phyloP scores from a whole-genome alignment of 1,140 invertebrate genomes.

The Psix sp. region DNA sequence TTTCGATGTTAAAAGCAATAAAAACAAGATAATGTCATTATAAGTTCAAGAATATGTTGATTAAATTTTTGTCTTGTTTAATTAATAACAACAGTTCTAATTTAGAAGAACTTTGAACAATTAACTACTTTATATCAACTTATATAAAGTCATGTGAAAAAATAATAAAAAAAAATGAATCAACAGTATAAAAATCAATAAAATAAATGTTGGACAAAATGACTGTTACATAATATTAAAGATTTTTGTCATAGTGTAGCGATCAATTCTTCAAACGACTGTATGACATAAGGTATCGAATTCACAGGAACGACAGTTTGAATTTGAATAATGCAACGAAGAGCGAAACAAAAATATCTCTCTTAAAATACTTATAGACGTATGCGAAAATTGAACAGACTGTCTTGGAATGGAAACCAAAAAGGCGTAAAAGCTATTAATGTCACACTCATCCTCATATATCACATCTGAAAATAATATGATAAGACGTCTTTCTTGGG shows the following conservation, averaged over 20 bases:
- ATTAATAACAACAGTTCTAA: too few relatives aligned
- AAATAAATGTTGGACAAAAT: neutral
- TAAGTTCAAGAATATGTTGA: too few relatives aligned
- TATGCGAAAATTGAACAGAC: conserved; percentile 24
- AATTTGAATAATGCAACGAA: conserved; percentile 20
- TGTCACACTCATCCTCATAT: conserved; percentile 27
- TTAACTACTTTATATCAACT: too few relatives aligned
- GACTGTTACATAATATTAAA: too few relatives aligned
- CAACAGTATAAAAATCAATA: too few relatives aligned
- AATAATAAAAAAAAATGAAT: too few relatives aligned
- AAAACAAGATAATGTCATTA: too few relatives aligned
- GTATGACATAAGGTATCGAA: conserved; percentile 9
- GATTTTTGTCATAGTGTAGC: conserved; percentile 5
- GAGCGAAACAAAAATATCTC: conserved; percentile 22
- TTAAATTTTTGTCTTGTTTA: too few relatives aligned
- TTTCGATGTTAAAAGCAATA: too few relatives aligned
- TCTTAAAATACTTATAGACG: conserved; percentile 18
- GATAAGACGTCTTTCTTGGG: conserved; percentile 7
- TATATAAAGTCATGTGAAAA: too few relatives aligned
- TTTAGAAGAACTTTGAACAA: too few relatives aligned
- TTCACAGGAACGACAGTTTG: conserved; percentile 20
- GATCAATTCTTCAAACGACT: conserved; percentile 4
- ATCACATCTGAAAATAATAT: conserved; percentile 18
- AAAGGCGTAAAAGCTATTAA: conserved; percentile 37
- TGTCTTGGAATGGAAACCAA: conserved; percentile 21